A percentile compares a stretch with the other conserved stretches of the same genome.
phyloP scores from a whole-genome alignment of 2,888 invertebrate species.

The Arrhopalites spinosus region DNA sequence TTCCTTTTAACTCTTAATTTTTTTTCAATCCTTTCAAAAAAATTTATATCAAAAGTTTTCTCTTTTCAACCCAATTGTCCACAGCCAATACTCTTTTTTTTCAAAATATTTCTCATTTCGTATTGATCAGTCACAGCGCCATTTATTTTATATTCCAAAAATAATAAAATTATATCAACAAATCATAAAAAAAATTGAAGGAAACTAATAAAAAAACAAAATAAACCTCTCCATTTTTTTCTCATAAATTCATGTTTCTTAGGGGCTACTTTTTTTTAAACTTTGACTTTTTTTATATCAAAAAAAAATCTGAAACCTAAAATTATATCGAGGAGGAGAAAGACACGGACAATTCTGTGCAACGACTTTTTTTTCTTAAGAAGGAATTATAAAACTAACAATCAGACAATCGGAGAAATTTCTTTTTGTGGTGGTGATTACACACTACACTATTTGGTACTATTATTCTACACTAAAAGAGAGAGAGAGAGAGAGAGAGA shows the following conservation, averaged over 20 bases:
- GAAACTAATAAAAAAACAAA: background rate
- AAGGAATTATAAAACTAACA: background rate
- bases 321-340: conserved; percentile 23
- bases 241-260: background rate
- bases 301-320: too few relatives aligned
- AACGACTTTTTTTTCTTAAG: background rate
- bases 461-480: too few relatives aligned
- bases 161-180: background rate
- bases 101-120: background rate
- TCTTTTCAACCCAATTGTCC: background rate
- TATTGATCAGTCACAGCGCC: background rate
- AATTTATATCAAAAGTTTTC: background rate
- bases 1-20: conserved; percentile 16
- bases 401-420: conserved; percentile 4
- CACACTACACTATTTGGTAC: too few relatives aligned
- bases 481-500: too few relatives aligned
- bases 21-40: background rate
- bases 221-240: background rate
- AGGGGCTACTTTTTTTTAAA: background rate
- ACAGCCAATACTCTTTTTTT: background rate
- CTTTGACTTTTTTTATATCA: background rate
- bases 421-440: too few relatives aligned
- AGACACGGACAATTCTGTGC: conserved; percentile 35
- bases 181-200: background rate
- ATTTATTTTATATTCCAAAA: background rate